These are phyloP conservation scores for Rhodeus uyekii DNA, from an alignment of 2,797 vertebrate genomes.

Conservation along the genomic window DNA sequence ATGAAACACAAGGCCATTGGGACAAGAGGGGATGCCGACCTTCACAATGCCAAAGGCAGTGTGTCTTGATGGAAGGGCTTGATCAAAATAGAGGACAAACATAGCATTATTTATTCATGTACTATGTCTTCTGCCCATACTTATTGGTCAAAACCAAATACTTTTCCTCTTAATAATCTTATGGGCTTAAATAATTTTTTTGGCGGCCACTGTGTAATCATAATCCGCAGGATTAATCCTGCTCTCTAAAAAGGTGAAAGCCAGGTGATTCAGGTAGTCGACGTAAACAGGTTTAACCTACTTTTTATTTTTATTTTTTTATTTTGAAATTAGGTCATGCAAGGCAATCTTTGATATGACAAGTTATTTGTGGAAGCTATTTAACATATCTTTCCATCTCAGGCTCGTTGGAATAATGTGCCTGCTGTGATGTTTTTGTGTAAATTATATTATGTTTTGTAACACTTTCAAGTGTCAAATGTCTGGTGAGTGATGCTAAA, in stretches of 20 bases:
- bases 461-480: neutral
- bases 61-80: neutral
- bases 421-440: neutral
- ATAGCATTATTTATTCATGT: slow-evolving; percentile 8
- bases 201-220: neutral
- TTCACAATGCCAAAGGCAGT: slow-evolving; percentile 18
- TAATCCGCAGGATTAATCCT: slow-evolving; percentile 24
- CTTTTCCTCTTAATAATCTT: neutral
- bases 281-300: slow-evolving; percentile 30
- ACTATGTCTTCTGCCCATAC: neutral
- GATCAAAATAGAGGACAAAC: slow-evolving; percentile 18
- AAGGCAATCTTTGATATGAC: neutral
- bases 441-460: neutral
- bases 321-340: slow-evolving; percentile 28
- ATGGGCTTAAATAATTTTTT: neutral
- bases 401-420: slow-evolving; percentile 3
- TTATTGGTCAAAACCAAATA: neutral
- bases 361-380: slow-evolving; percentile 42
- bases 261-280: neutral
- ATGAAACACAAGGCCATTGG: slow-evolving; percentile 18
- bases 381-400: neutral
- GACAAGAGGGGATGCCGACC: neutral
- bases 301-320: slow-evolving; percentile 14
- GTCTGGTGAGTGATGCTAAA: neutral
- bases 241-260: slow-evolving; percentile 6